Base-by-base conservation (phyloP, 2,113 vertebrate species). In the Columba janthina region DNA sequence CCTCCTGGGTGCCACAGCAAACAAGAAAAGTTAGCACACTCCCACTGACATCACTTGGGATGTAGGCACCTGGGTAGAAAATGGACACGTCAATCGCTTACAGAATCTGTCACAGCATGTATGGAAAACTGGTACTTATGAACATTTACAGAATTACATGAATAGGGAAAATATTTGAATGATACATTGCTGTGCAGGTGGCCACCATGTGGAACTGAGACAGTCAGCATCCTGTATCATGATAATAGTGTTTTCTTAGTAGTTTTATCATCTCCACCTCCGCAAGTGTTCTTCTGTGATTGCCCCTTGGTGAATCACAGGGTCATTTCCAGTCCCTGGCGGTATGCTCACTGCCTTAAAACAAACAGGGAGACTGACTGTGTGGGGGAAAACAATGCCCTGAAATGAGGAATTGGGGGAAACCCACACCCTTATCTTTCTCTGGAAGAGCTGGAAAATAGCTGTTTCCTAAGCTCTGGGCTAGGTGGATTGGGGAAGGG, bases 61-160 rank as follows among this genome's bases (percentile, higher is more conserved):
- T 32, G 12, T 2, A 18, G 36, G 42, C 31, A 73, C 56, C 85
- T 66, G 1, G 7, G 44, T 8, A 44, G 77, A 53, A 89, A 82
- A 82, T 1, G 2, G 44, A 40, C 3, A 0, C 28, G 22, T 87
- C 54, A 10, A 11, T 32, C 4, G 0, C 71, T 64, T 69, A 50
- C 11, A 62, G 53, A 78, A n/a, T 24, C 64, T 76, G 83, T 42
- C 20, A 17, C 4, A 28, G 25, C n/a, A 32, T 65, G 75, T 69
- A 38, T 1, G 4, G 36, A 89, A 91, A 93, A 50, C 31, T 34
- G 40, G 38, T 25, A 28, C 44, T 54, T 70, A 5, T 0, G 1
- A 62, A 9, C 60, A 8, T 62, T 88, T 88, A 54, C 1, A 4
- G 62, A 84, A 65, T 31, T 53, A 10, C 7, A 25, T 15, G 32